Evolutionary conservation across 2,797 vertebrate genomes (phyloP), one percentile per base, ranked within the genome.

Genomic region (Gallinago stenura): DNA sequence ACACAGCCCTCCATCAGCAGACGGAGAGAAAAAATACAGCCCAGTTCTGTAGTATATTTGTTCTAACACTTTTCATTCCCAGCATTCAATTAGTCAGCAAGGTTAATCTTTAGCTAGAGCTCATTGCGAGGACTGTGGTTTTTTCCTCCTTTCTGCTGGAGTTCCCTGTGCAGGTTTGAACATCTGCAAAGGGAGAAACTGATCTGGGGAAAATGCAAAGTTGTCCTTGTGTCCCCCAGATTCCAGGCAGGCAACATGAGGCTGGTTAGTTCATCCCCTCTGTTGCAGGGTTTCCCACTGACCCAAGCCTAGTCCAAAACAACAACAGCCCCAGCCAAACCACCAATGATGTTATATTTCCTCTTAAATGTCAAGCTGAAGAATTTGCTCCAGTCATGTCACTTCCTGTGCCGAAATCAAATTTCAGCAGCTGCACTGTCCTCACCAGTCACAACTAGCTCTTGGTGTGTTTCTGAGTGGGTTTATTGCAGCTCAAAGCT

Each of bases 21-120:
- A 35, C 10, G 11, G 81, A 93, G 65, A 83, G 19, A 35, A 70
- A 92, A 89, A 94, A 48, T 2, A 43, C 30, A 91, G 58, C 25
- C 64, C 0, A 0, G 3, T 68, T 48, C 73, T 79, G 45, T 10
- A 41, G 30, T 57, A 4, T 88, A 9, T 88, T 86, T 93, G 48
- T 64, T 92, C 83, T 28, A 94, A 58, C 54, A 19, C 70, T 76
- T 93, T 79, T 88, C 80, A 53, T 60, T 79, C 51, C 80, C 70
- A 73, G 71, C 46, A 53, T 79, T 94, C 65, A 56, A 3, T 90
- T 79, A 86, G 58, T 82, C 91, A 90, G 73, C 60, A 50, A 65
- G 62, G 96, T 96, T 97, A 96, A 96, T 96, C 80, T 93, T 96
- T 96, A 97, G 88, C 93, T 71, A 94, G 57, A 51, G 60, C 28